These are phyloP conservation scores for Corythucha ciliata DNA, from an alignment of 2,888 invertebrate species.

Conservation along the genomic window DNA sequence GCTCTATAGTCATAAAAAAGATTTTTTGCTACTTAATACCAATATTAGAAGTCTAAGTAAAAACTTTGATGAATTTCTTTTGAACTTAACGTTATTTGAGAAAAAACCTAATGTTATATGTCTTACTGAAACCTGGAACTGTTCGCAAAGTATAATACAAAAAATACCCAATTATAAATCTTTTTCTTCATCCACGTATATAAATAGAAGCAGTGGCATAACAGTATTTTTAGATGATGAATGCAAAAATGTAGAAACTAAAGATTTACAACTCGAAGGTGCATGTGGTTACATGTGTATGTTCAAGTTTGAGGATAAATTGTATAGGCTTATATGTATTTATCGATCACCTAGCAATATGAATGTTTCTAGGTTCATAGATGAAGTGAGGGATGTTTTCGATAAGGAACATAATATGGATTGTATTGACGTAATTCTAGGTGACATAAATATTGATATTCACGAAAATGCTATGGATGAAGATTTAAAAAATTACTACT, in stretches of 20 bases:
- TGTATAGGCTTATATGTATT: conserved; percentile 1
- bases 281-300: neutral
- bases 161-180: neutral
- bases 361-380: neutral
- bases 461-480: too few species aligned
- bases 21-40: too few species aligned
- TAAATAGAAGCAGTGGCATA: conserved; percentile 4
- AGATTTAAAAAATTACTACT: too few species aligned
- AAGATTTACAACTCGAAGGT: neutral
- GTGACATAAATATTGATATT: too few species aligned
- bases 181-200: neutral
- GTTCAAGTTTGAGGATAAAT: neutral
- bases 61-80: conserved; percentile 9
- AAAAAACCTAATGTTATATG: conserved; percentile 3
- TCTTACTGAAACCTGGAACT: conserved; percentile 7
- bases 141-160: neutral
- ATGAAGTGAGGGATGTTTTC: neutral
- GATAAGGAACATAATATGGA: neutral
- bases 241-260: neutral
- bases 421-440: too few species aligned
- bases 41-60: conserved; percentile 3
- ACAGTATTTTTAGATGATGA: neutral
- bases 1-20: too few species aligned
- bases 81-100: neutral
- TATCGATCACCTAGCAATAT: conserved; percentile 1